phyloP scores from a whole-genome alignment of 2,113 vertebrate species.

The Peucedramus taeniatus region DNA sequence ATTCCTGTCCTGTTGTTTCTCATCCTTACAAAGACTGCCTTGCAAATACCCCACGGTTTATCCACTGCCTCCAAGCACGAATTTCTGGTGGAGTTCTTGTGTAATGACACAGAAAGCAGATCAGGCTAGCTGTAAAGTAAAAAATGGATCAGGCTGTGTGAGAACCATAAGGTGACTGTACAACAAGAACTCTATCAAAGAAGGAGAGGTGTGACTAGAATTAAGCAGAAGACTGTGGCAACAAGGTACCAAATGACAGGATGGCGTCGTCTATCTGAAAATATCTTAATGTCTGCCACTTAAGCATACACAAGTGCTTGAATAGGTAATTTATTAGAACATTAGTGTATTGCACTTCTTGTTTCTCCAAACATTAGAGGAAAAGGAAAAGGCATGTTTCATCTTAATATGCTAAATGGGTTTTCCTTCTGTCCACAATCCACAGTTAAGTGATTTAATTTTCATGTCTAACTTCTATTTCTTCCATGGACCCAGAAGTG shows the following conservation, averaged over 20 bases:
- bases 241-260: conserved; percentile 9
- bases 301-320: not conserved
- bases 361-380: not conserved
- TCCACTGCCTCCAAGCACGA: not conserved
- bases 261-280: conserved; percentile 31
- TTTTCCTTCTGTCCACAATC: conserved; percentile 14
- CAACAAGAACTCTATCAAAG: conserved; percentile 21
- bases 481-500: not conserved
- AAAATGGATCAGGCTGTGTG: conserved; percentile 16
- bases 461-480: conserved; percentile 11
- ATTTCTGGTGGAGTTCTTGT: conserved; percentile 19
- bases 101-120: conserved; percentile 35
- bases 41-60: not conserved
- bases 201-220: conserved; percentile 60
- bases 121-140: conserved; percentile 24
- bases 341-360: not conserved
- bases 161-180: conserved; percentile 68
- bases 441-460: conserved; percentile 26
- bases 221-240: conserved; percentile 43
- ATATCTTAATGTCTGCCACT: conserved; percentile 10
- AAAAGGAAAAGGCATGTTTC: not conserved
- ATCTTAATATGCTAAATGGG: not conserved
- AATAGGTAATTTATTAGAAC: not conserved
- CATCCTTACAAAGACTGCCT: not conserved
- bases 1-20: not conserved